Evolutionary conservation across 2,113 vertebrate genomes (phyloP).

Genomic region (Carassius auratus): DNA sequence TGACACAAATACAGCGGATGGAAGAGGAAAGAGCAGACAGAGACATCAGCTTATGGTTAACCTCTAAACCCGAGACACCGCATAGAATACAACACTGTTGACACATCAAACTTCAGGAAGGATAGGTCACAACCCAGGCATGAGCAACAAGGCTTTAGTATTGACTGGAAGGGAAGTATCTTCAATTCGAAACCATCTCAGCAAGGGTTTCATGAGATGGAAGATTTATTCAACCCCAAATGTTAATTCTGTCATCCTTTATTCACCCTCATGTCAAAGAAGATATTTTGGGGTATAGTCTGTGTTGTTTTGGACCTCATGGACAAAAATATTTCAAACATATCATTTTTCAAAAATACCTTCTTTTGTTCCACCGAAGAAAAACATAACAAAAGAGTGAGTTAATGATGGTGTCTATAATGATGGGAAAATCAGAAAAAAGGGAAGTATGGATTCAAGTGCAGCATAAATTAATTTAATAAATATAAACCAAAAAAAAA

Average conservation of each 20-base stretch:
- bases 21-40: conserved; percentile 32
- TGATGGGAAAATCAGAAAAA: too few species aligned
- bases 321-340: too few species aligned
- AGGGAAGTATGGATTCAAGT: too few species aligned
- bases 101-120: conserved; percentile 21
- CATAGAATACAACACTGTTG: conserved; percentile 20
- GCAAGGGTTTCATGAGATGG: background rate
- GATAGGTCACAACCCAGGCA: conserved; percentile 9
- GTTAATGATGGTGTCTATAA: background rate
- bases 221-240: background rate
- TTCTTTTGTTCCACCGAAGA: too few species aligned
- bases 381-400: too few species aligned
- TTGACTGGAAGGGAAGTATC: conserved; percentile 9
- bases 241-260: background rate
- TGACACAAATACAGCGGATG: conserved; percentile 23
- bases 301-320: too few species aligned
- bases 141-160: conserved; percentile 2
- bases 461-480: too few species aligned
- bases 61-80: conserved; percentile 40
- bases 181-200: conserved; percentile 1
- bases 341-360: too few species aligned
- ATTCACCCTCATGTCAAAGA: background rate
- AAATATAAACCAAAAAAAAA: too few species aligned
- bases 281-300: background rate
- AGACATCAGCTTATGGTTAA: conserved; percentile 15